Conservation (phyloP, 2,113 vertebrate genomes). For the Nipponia nippon region DNA sequence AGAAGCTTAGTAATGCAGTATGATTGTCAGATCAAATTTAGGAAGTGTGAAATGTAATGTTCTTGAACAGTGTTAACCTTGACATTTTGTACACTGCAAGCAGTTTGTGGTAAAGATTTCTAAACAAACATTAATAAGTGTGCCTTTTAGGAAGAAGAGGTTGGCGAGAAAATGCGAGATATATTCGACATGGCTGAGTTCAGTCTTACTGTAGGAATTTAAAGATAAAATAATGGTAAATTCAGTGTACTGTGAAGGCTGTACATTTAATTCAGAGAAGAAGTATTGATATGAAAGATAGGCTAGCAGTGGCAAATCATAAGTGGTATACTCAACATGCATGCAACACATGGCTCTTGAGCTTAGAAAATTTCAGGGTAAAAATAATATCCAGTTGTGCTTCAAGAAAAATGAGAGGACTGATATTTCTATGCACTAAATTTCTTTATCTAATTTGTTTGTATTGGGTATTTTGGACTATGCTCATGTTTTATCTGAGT, state of each 20-base stretch:
- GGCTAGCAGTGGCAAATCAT: neutral
- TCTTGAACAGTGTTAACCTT: neutral
- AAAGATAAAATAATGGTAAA: too few relatives aligned
- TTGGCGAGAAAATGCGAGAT: neutral
- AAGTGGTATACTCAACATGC: neutral
- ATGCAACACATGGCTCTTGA: neutral
- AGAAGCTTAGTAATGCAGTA: neutral
- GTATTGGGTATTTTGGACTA: neutral
- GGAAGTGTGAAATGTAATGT: neutral
- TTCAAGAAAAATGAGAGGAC: neutral
- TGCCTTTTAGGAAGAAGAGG: neutral
- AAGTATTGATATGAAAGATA: neutral
- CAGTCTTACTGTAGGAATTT: neutral
- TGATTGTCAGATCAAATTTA: neutral
- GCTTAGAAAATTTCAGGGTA: neutral
- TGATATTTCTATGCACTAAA: neutral
- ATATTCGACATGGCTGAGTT: neutral
- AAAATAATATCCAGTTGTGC: neutral
- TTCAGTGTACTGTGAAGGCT: neutral
- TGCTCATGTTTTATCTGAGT: neutral
- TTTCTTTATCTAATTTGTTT: neutral
- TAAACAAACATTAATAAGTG: neutral
- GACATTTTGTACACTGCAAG: neutral
- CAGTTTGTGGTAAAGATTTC: neutral
- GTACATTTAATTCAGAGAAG: neutral